Percentiles rank a stretch among this genome's conserved stretches.
Evolutionary conservation across 1,140 invertebrate species (phyloP).

Genomic region (Orussus abietinus): DNA sequence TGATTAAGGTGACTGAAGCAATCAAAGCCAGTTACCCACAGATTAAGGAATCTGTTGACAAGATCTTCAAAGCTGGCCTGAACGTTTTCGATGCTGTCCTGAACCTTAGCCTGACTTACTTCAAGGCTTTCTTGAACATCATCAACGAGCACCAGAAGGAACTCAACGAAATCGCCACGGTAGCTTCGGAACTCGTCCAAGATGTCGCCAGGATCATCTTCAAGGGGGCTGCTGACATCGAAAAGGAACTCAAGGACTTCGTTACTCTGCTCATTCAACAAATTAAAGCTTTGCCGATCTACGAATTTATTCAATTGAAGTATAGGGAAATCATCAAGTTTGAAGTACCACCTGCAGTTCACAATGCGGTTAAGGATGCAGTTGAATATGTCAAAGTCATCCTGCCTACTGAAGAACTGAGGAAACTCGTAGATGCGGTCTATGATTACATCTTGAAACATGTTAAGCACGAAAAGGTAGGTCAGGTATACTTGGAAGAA

Average conservation of each 20-base stretch:
- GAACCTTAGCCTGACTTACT: conserved; percentile 52
- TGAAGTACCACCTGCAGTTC: conserved; percentile 51
- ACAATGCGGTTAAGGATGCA: conserved; percentile 52
- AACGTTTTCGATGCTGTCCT: conserved; percentile 50
- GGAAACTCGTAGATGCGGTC: conserved; percentile 54
- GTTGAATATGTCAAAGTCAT: conserved; percentile 49
- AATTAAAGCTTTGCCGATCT: conserved; percentile 55
- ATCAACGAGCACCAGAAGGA: conserved; percentile 63
- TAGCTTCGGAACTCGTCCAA: conserved; percentile 52
- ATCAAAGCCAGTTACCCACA: conserved; percentile 48
- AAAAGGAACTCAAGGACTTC: conserved; percentile 52
- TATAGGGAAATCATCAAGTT: conserved; percentile 29
- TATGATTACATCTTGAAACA: conserved; percentile 60
- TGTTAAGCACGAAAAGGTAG: conserved; percentile 36
- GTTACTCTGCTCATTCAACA: conserved; percentile 50
- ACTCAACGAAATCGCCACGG: conserved; percentile 60
- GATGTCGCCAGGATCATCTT: conserved; percentile 54
- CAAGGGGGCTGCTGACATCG: conserved; percentile 48
- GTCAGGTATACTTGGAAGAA: neutral
- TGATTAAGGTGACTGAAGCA: conserved; percentile 46
- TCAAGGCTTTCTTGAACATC: conserved; percentile 54
- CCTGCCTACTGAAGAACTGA: conserved; percentile 58
- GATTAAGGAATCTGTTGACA: conserved; percentile 57
- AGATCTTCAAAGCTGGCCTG: conserved; percentile 40
- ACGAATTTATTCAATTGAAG: conserved; percentile 56